These are phyloP conservation scores for Micronycteris hirsuta DNA, from an alignment of 2,113 vertebrate species.

Conservation along the genomic window DNA sequence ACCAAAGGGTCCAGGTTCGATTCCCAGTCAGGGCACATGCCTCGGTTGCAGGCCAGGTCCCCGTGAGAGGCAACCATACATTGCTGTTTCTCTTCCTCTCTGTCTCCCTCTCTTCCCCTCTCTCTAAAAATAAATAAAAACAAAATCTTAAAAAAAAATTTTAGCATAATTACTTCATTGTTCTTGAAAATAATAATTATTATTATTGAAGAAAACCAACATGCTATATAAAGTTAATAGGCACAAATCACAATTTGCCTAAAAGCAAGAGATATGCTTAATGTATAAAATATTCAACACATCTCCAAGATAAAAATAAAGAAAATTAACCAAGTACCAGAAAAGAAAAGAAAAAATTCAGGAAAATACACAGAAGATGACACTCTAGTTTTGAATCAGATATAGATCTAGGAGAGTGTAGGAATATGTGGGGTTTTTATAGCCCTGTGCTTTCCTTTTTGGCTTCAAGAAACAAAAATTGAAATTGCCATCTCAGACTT, in stretches of 20 bases:
- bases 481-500: not conserved
- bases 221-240: not conserved
- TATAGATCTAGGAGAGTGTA: not conserved
- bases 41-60: too few species aligned
- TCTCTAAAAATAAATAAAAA: too few species aligned
- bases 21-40: too few species aligned
- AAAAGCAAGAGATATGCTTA: not conserved
- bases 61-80: too few species aligned
- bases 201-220: not conserved
- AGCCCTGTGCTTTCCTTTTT: not conserved
- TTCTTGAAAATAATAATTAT: not conserved
- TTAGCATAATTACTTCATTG: not conserved
- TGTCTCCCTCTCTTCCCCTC: too few species aligned
- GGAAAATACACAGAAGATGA: not conserved
- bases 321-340: not conserved
- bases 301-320: not conserved
- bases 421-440: not conserved
- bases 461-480: not conserved
- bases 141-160: too few species aligned
- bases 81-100: too few species aligned
- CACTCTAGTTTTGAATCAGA: too few species aligned
- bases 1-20: too few species aligned
- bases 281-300: not conserved
- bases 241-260: not conserved
- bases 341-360: not conserved